Percentiles rank a stretch among this genome's conserved stretches.
phyloP scores from a whole-genome alignment of 2,888 invertebrate genomes.

The Coleophora flavipennella region DNA sequence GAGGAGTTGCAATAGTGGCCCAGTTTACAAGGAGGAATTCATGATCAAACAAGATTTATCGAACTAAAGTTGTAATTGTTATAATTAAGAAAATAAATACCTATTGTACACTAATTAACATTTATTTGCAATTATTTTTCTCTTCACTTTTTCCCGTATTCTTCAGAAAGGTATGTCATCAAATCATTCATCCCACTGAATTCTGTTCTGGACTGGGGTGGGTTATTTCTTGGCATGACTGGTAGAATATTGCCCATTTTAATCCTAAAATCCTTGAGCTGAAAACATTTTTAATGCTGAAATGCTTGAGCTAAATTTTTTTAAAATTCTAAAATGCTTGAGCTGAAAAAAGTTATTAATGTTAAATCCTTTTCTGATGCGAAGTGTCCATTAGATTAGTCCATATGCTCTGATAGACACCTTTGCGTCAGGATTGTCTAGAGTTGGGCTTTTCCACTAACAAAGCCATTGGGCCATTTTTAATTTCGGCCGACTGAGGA shows the following conservation, averaged over 20 bases:
- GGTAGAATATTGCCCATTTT: conserved; percentile 87
- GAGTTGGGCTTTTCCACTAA: no score
- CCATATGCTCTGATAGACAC: no score
- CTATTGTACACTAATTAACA: conserved; percentile 7
- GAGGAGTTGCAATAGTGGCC: conserved; percentile 78
- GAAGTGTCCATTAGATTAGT: no score
- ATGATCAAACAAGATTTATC: conserved; percentile 88
- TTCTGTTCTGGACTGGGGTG: conserved; percentile 87
- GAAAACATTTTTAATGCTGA: no score
- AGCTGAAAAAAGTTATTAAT: no score
- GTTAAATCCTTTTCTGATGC: no score
- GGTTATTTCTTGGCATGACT: conserved; percentile 81
- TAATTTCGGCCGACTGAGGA: no score
- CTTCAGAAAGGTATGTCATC: conserved; percentile 81
- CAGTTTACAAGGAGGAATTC: conserved; percentile 83
- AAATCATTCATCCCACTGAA: conserved; percentile 89
- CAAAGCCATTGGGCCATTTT: no score
- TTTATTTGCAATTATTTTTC: conserved; percentile 20
- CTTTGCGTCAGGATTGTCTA: no score
- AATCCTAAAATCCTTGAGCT: conserved; percentile 86
- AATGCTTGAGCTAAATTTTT: no score
- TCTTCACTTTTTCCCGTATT: conserved; percentile 51
- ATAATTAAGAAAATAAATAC: conserved; percentile 6
- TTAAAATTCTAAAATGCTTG: no score
- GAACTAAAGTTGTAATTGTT: conserved; percentile 26